These are phyloP conservation scores for Paralichthys olivaceus DNA, from an alignment of 2,113 vertebrate genomes.

Conservation along the genomic window DNA sequence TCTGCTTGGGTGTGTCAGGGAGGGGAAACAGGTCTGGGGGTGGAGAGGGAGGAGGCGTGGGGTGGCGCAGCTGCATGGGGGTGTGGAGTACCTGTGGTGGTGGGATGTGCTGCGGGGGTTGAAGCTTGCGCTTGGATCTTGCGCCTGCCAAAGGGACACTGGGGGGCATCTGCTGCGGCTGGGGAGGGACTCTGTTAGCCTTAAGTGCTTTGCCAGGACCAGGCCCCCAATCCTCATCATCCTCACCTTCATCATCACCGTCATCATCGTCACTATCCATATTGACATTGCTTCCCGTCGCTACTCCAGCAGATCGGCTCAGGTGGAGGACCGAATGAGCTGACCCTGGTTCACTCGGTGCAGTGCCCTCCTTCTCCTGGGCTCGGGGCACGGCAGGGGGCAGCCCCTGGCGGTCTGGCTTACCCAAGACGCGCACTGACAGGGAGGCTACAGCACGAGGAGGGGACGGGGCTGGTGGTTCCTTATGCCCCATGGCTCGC, in stretches of 20 bases:
- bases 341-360: slow-evolving; percentile 69
- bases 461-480: slow-evolving; percentile 78
- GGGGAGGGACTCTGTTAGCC: slow-evolving; percentile 52
- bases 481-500: slow-evolving; percentile 69
- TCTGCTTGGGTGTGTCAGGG: slow-evolving; percentile 86
- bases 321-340: slow-evolving; percentile 74
- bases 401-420: slow-evolving; percentile 77
- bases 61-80: slow-evolving; percentile 82
- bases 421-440: slow-evolving; percentile 82
- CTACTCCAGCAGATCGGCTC: slow-evolving; percentile 70
- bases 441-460: slow-evolving; percentile 83
- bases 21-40: slow-evolving; percentile 82
- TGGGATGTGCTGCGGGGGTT: slow-evolving; percentile 84
- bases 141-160: slow-evolving; percentile 47
- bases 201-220: slow-evolving; percentile 46
- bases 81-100: slow-evolving; percentile 77
- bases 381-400: slow-evolving; percentile 66
- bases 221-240: slow-evolving; percentile 81
- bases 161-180: slow-evolving; percentile 58
- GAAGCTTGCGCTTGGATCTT: slow-evolving; percentile 82
- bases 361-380: slow-evolving; percentile 77
- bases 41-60: slow-evolving; percentile 84
- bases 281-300: slow-evolving; percentile 33
- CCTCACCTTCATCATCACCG: slow-evolving; percentile 73
- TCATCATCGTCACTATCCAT: slow-evolving; percentile 79